phyloP scores from a whole-genome alignment of 2,888 invertebrate species.

The Lasioglossum villosulum region DNA sequence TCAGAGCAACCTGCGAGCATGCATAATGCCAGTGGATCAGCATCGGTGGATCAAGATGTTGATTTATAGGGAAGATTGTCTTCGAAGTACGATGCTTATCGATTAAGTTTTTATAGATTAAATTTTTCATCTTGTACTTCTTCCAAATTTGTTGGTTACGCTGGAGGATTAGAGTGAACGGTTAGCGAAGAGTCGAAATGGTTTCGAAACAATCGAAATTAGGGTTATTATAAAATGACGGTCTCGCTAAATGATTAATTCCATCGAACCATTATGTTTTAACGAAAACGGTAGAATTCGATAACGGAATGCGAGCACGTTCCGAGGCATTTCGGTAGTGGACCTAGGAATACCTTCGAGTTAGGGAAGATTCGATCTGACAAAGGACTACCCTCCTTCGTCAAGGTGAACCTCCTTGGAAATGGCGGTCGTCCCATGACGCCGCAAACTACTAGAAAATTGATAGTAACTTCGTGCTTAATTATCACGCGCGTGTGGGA shows the following conservation, averaged over 20 bases:
- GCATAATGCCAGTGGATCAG: slow-evolving; percentile 55
- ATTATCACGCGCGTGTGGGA: slow-evolving; percentile 66
- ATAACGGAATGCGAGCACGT: background rate
- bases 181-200: too few relatives aligned
- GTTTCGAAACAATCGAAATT: background rate
- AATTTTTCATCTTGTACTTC: background rate
- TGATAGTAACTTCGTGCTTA: slow-evolving; percentile 76
- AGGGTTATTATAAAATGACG: background rate
- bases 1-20: slow-evolving; percentile 54
- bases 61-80: slow-evolving; percentile 43
- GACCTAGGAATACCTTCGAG: background rate
- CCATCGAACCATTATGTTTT: background rate
- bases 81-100: background rate
- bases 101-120: too few relatives aligned
- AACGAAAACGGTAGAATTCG: background rate
- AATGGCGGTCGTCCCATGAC: slow-evolving; percentile 72
- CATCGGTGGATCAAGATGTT: slow-evolving; percentile 20
- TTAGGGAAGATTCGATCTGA: slow-evolving; percentile 67
- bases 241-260: background rate
- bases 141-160: background rate
- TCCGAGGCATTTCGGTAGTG: background rate
- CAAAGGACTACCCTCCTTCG: slow-evolving; percentile 64
- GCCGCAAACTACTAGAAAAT: slow-evolving; percentile 80
- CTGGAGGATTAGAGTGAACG: background rate
- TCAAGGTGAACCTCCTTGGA: slow-evolving; percentile 68